Conservation (phyloP, 2,113 vertebrate species). For the Callaeas wilsoni region DNA sequence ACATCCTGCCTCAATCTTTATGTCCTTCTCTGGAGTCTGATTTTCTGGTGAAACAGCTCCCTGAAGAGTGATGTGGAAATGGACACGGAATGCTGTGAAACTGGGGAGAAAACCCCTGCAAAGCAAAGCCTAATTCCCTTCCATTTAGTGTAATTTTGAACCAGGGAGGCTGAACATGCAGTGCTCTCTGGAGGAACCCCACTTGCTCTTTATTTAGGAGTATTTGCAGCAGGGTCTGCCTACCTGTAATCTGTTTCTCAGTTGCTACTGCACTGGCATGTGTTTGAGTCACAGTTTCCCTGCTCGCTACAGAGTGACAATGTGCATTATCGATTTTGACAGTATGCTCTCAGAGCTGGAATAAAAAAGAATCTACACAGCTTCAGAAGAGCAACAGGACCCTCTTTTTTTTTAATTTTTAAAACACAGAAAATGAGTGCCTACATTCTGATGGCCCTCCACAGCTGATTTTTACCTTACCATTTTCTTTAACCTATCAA, state of each 20-base stretch:
- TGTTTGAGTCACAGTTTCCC: neutral
- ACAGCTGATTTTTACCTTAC: neutral
- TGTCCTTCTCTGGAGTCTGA: neutral
- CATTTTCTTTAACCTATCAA: neutral
- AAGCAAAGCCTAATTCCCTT: neutral
- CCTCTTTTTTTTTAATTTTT: neutral
- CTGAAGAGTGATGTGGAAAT: neutral
- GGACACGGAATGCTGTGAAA: neutral
- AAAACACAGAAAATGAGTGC: neutral
- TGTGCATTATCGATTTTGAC: neutral
- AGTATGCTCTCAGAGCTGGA: neutral
- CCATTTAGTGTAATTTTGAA: neutral
- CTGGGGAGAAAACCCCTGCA: neutral
- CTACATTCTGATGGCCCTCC: neutral
- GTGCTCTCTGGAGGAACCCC: neutral
- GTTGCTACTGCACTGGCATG: neutral
- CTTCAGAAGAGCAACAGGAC: neutral
- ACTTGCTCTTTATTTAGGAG: neutral
- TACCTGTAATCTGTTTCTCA: constrained; percentile 5
- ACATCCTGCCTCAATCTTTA: neutral
- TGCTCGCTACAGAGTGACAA: neutral
- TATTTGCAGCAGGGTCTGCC: neutral
- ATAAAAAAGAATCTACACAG: neutral
- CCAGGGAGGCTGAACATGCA: neutral
- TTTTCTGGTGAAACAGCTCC: neutral